Evolutionary conservation across 1,140 invertebrate genomes (phyloP), one percentile per base, ranked within the genome.

Genomic region (Ceratoteleas bidentatus): DNA sequence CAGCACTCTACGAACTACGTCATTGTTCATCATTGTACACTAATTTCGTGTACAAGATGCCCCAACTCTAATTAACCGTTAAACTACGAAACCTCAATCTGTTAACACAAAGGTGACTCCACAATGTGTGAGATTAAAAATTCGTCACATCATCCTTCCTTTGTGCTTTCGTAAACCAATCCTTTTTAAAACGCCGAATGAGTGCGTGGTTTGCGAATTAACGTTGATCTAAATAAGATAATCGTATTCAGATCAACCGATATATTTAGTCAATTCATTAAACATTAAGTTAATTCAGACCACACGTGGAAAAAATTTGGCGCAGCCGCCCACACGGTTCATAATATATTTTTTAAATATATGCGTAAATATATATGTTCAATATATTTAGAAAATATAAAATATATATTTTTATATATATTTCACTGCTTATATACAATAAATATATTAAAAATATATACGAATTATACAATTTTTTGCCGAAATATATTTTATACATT

Each of bases 51-150:
- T n/a, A 65, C 14, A 65, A 65, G n/a, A 52, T 53, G 10, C 34
- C 49, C 14, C 38, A 61, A 47, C 45, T 61, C 16, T 61, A 61
- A 61, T 61, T 61, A 61, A 61, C 58, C 43, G 58, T 61, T 61
- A 61, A 61, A 61, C 16, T 61, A 49, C 45, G 6, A 49, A 61
- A 61, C 58, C 58, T 34, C 58, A 61, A 47, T 49, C 43, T 11
- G 14, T 61, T 13, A 14, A 49, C 13, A 61, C 43, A 49, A 61
- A 49, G 34, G 58, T 34, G 14, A 43, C 34, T 24, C 32, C 57
- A 60, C n/a, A 61, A 49, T 33, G 9, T 11, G 14, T 11, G 10
- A 49, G 15, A 16, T 16, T n/a, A 34, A 49, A 61, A 61, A 34
- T 16, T 13, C 45, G 58, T 49, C 45, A 7, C 24, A 61, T 61